Evolutionary conservation across 2,113 vertebrate species (phyloP).

Genomic region (Lucifuga dentata): DNA sequence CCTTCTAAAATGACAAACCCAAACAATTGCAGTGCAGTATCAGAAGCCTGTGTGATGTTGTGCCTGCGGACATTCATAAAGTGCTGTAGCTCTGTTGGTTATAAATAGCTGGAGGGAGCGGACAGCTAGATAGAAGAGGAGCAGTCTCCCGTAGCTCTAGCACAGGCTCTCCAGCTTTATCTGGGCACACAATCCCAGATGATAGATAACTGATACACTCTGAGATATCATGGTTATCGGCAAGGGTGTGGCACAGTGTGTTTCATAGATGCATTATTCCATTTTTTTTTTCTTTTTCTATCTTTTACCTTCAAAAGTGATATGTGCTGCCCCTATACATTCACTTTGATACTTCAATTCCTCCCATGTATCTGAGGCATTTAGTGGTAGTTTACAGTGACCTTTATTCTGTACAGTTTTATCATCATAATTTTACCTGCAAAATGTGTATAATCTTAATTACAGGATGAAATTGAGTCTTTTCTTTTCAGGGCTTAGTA

Average conservation of each 20-base stretch:
- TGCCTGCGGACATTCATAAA: slow-evolving; percentile 78
- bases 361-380: no score
- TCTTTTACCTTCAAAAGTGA: no score
- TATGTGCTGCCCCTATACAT: no score
- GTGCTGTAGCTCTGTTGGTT: slow-evolving; percentile 72
- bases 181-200: slow-evolving; percentile 48
- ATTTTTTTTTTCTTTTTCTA: background rate
- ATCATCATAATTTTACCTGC: no score
- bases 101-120: slow-evolving; percentile 76
- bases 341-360: no score
- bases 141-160: slow-evolving; percentile 50
- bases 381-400: no score
- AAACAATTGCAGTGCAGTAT: slow-evolving; percentile 45
- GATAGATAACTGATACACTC: slow-evolving; percentile 63
- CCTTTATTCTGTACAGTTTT: no score
- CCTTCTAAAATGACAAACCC: slow-evolving; percentile 34
- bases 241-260: slow-evolving; percentile 62
- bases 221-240: slow-evolving; percentile 46
- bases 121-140: slow-evolving; percentile 53
- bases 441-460: background rate
- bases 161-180: slow-evolving; percentile 57
- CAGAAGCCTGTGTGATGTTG: slow-evolving; percentile 60
- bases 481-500: background rate
- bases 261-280: background rate
- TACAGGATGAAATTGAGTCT: background rate